Conservation (phyloP, 2,113 vertebrate species). For the Columbina picui region DNA sequence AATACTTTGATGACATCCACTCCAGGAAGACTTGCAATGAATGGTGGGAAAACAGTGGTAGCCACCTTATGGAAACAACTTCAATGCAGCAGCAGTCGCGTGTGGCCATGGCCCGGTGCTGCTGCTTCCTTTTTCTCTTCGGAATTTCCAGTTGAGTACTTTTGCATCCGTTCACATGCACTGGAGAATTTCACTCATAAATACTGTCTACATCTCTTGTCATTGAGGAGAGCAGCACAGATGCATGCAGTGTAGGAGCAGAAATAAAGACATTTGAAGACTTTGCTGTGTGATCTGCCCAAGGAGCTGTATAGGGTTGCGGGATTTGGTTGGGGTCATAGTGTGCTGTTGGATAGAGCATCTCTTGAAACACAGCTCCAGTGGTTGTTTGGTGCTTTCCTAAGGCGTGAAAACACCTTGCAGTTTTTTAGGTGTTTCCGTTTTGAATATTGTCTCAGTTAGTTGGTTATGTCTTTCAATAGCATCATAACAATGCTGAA, state of each 20-base stretch:
- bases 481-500: neutral
- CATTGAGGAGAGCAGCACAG: neutral
- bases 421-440: neutral
- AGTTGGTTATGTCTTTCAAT: neutral
- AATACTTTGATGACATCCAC: neutral
- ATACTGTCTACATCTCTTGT: neutral
- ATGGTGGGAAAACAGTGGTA: neutral
- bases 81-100: neutral
- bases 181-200: neutral
- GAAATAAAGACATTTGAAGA: neutral
- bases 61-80: neutral
- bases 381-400: neutral
- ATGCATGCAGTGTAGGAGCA: rapidly evolving
- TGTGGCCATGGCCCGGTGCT: rapidly evolving
- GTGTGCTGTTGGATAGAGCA: neutral
- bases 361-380: neutral
- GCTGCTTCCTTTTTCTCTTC: neutral
- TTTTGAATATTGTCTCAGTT: neutral
- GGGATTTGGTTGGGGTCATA: neutral
- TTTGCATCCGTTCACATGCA: neutral
- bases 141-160: neutral
- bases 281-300: neutral
- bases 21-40: neutral
- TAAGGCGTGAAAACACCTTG: neutral
- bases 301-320: neutral